phyloP scores from a whole-genome alignment of 1,140 invertebrate genomes.

The Drosophila miranda region DNA sequence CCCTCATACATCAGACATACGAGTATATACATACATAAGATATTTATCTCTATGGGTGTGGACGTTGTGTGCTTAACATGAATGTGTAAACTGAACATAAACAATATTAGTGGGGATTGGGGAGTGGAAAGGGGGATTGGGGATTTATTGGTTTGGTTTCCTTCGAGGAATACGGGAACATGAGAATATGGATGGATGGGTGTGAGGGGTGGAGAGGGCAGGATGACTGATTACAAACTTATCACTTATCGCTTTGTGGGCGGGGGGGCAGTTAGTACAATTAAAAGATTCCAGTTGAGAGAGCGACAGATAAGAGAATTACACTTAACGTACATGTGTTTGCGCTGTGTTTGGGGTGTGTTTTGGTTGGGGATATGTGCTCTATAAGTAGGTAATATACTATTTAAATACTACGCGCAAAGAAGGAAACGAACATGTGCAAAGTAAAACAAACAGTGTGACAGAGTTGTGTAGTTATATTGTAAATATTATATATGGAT shows the following conservation, averaged over 20 bases:
- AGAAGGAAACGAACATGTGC: constrained; percentile 60
- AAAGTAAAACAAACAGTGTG: constrained; percentile 67
- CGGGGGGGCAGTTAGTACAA: constrained; percentile 60
- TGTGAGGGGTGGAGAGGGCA: constrained; percentile 18
- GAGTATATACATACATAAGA: constrained; percentile 37
- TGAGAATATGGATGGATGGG: not conserved
- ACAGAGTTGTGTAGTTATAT: constrained; percentile 48
- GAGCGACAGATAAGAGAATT: constrained; percentile 46
- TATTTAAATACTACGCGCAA: constrained; percentile 46
- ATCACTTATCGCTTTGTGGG: constrained; percentile 40
- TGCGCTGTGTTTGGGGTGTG: constrained; percentile 16
- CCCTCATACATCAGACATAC: constrained; percentile 13
- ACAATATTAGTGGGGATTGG: constrained; percentile 31
- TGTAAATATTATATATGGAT: constrained; percentile 55
- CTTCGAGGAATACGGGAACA: constrained; percentile 1
- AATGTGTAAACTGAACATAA: constrained; percentile 49
- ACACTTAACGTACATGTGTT: constrained; percentile 66
- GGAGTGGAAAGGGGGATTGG: no score
- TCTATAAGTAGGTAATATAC: constrained; percentile 49
- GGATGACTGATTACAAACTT: constrained; percentile 59
- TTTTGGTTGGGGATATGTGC: constrained; percentile 28
- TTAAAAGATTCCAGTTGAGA: constrained; percentile 58
- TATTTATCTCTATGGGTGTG: constrained; percentile 44
- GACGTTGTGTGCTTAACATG: constrained; percentile 38
- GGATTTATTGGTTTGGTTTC: constrained; percentile 20